These are phyloP conservation scores for Dicyrtoma fusca DNA, from an alignment of 2,888 invertebrate genomes.

Conservation along the genomic window DNA sequence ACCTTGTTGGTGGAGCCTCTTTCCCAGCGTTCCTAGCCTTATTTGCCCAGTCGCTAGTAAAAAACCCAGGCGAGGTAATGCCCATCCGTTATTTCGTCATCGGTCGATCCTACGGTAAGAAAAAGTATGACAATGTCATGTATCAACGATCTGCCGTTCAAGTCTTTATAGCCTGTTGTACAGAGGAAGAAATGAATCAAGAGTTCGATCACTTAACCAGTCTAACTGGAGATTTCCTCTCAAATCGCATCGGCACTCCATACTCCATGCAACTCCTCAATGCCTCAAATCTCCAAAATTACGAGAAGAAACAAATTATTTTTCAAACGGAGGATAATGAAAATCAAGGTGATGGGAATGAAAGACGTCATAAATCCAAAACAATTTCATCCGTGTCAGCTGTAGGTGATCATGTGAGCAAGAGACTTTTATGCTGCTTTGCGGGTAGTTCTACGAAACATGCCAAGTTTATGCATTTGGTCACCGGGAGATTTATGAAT, in stretches of 20 bases:
- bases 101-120: conserved; percentile 70
- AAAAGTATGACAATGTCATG: conserved; percentile 57
- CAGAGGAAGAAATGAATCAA: conserved; percentile 63
- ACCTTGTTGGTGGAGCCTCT: conserved; percentile 76
- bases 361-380: no score
- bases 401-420: conserved; percentile 75
- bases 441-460: conserved; percentile 64
- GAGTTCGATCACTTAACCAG: conserved; percentile 62
- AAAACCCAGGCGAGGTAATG: conserved; percentile 63
- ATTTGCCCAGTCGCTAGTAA: conserved; percentile 70
- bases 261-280: conserved; percentile 71
- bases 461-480: conserved; percentile 68
- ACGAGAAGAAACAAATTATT: conserved; percentile 71
- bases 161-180: conserved; percentile 66
- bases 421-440: conserved; percentile 72
- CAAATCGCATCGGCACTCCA: conserved; percentile 62
- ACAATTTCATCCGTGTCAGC: conserved; percentile 75
- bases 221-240: conserved; percentile 65
- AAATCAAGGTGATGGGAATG: background rate
- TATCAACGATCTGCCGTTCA: conserved; percentile 72
- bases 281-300: conserved; percentile 66
- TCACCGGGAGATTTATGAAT: conserved; percentile 74
- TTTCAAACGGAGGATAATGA: conserved; percentile 68
- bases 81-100: conserved; percentile 72
- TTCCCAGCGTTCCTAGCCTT: conserved; percentile 74